These are phyloP conservation scores for Hylia prasina DNA, from an alignment of 2,113 vertebrate genomes.

Conservation along the genomic window DNA sequence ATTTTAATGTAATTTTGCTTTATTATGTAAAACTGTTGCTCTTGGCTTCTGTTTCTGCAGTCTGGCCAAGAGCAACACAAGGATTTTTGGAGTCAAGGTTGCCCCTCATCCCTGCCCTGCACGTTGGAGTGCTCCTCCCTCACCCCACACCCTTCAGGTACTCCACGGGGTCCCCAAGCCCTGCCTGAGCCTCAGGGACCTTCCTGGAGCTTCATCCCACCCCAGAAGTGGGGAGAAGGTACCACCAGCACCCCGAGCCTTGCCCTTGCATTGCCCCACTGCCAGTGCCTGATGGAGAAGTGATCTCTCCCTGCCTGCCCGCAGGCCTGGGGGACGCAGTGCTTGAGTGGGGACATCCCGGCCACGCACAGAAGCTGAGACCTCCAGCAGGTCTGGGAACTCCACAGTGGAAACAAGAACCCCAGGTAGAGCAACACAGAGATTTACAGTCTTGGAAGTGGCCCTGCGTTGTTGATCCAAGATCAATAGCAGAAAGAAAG, in stretches of 20 bases:
- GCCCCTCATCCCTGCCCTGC: background rate
- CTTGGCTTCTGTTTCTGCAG: constrained; percentile 1
- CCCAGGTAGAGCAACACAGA: constrained; percentile 8
- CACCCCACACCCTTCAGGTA: background rate
- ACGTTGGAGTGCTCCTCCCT: background rate
- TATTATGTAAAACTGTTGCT: constrained; percentile 60
- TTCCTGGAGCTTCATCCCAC: background rate
- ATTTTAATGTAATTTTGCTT: constrained; percentile 62
- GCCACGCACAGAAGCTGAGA: background rate
- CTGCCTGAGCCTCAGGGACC: background rate
- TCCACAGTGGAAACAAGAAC: constrained; percentile 5
- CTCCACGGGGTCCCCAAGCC: background rate
- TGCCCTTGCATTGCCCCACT: background rate
- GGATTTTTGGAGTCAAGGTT: background rate
- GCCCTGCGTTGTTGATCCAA: constrained; percentile 38
- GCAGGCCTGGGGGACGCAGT: rapidly evolving
- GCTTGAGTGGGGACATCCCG: background rate
- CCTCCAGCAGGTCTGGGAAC: constrained; percentile 8
- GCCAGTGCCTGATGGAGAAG: too few species aligned
- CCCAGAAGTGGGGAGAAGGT: rapidly evolving
- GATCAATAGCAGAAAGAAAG: constrained; percentile 60
- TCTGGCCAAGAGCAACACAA: constrained; percentile 31
- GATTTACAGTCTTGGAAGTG: constrained; percentile 41
- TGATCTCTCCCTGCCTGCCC: rapidly evolving
- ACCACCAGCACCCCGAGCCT: background rate